These are phyloP conservation scores for Hydropsyche betteni DNA, from an alignment of 2,888 invertebrate genomes.

Conservation along the genomic window DNA sequence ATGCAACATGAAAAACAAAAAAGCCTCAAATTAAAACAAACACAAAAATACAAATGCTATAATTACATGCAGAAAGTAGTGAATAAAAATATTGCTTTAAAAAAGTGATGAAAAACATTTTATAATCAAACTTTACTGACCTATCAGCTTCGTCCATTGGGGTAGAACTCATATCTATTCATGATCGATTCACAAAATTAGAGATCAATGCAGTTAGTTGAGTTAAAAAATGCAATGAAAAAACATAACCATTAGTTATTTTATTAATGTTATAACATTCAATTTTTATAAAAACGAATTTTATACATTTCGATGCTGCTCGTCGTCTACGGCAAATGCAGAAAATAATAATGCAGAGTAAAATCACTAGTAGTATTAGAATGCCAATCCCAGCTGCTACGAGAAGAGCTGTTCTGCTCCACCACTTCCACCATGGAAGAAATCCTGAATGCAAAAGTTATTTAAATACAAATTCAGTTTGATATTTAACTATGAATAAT, in stretches of 20 bases:
- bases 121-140: conserved; percentile 68
- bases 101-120: conserved; percentile 42
- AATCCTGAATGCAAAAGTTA: conserved; percentile 33
- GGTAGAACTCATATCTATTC: conserved; percentile 80
- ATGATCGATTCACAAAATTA: background rate
- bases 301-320: conserved; percentile 85
- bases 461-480: background rate
- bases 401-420: conserved; percentile 49
- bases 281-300: conserved; percentile 39
- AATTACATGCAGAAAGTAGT: conserved; percentile 39
- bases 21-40: conserved; percentile 33
- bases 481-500: background rate
- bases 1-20: conserved; percentile 51
- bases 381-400: conserved; percentile 48
- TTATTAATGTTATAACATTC: conserved; percentile 45
- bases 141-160: conserved; percentile 86
- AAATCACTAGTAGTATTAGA: conserved; percentile 46
- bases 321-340: conserved; percentile 86
- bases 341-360: conserved; percentile 79
- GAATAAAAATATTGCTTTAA: conserved; percentile 16
- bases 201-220: background rate
- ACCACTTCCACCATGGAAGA: conserved; percentile 49
- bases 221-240: conserved; percentile 55
- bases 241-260: conserved; percentile 56
- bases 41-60: conserved; percentile 32